phyloP scores from a whole-genome alignment of 2,113 vertebrate genomes.

The Dinomys branickii region DNA sequence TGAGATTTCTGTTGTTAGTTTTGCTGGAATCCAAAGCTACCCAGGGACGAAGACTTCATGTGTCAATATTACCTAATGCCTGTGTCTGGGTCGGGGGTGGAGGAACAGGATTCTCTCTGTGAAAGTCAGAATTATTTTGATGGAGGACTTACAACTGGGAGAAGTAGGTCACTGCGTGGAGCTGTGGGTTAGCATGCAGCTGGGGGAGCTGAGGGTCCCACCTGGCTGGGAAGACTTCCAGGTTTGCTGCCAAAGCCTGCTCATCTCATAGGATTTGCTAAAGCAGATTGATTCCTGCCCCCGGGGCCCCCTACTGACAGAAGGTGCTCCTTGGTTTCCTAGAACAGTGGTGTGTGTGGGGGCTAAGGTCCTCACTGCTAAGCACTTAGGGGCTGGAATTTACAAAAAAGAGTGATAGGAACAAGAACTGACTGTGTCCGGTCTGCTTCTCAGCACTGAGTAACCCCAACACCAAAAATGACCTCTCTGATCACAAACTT shows the following conservation, averaged over 20 bases:
- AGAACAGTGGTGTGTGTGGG: too few species aligned
- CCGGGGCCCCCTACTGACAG: not conserved
- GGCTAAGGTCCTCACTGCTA: not conserved
- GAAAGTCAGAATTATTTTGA: slow-evolving; percentile 23
- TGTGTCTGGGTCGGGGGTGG: not conserved
- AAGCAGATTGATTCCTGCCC: not conserved
- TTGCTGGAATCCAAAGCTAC: not conserved
- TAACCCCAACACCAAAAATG: not conserved
- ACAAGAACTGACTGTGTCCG: not conserved
- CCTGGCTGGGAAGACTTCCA: not conserved
- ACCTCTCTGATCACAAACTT: not conserved
- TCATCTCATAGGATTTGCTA: fast-evolving
- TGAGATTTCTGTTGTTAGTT: not conserved
- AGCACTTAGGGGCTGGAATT: not conserved
- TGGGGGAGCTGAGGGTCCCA: not conserved
- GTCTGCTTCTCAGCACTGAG: not conserved
- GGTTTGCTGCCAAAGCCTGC: not conserved
- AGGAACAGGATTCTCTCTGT: not conserved
- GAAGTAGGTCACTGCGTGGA: not conserved
- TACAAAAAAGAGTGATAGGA: not conserved
- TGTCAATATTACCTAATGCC: not conserved
- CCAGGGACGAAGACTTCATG: not conserved
- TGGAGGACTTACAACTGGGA: not conserved
- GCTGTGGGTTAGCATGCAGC: not conserved
- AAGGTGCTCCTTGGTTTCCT: not conserved